These are phyloP conservation scores for Halichondria panicea DNA, from an alignment of 37 sponge, comb jelly and placozoan genomes.

Conservation along the genomic window DNA sequence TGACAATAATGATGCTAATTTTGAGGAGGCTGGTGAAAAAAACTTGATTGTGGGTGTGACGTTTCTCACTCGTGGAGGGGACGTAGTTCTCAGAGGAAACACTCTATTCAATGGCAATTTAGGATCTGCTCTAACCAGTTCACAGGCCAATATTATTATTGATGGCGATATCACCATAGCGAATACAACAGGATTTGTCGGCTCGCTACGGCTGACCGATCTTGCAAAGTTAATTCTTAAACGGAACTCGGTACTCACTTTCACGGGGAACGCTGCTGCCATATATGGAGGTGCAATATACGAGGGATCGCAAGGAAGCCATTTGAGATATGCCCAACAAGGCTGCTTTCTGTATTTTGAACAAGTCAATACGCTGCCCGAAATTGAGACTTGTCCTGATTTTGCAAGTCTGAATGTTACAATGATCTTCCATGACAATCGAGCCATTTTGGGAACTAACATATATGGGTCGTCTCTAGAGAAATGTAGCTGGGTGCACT, in stretches of 20 bases:
- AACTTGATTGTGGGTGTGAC: too few relatives aligned
- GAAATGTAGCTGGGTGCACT: not conserved
- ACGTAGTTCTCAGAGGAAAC: too few relatives aligned
- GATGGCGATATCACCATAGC: not conserved
- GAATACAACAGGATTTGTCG: not conserved
- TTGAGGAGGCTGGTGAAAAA: too few relatives aligned
- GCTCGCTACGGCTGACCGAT: not conserved
- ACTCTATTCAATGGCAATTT: not conserved
- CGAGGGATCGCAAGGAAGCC: not conserved
- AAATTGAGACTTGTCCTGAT: not conserved
- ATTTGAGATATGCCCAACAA: not conserved
- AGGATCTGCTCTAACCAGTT: not conserved
- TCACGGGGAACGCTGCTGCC: not conserved
- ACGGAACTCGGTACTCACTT: not conserved
- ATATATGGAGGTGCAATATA: not conserved
- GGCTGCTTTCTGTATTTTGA: not conserved
- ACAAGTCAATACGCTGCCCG: not conserved
- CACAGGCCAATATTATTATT: not conserved
- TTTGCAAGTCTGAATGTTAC: not conserved
- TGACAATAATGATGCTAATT: too few relatives aligned
- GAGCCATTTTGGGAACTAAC: not conserved
- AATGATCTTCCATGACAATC: not conserved
- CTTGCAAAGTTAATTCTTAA: not conserved
- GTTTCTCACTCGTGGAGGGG: too few relatives aligned
- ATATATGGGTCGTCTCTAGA: not conserved